phyloP scores from a whole-genome alignment of 2,888 invertebrate species.

The Stenurella melanura region DNA sequence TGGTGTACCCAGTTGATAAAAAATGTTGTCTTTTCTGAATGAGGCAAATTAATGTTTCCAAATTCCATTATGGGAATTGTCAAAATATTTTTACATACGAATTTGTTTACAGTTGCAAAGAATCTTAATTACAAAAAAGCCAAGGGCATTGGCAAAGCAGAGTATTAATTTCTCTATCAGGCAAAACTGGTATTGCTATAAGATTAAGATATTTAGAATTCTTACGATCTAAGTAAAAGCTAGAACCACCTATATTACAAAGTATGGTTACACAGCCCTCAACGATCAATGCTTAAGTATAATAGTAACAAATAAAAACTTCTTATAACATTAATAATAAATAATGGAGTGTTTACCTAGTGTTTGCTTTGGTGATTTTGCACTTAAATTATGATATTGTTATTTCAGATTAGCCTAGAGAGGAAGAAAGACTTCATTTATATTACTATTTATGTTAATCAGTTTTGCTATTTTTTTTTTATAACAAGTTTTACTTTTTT shows the following conservation, averaged over 20 bases:
- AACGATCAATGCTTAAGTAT: conserved; percentile 15
- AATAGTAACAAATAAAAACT: neutral
- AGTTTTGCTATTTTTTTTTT: neutral
- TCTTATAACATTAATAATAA: neutral
- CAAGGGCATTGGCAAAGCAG: conserved; percentile 65
- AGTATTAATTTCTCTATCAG: conserved; percentile 69
- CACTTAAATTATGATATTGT: neutral
- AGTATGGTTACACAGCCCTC: conserved; percentile 41
- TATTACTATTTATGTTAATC: neutral
- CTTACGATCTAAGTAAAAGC: conserved; percentile 57
- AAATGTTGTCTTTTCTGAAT: neutral
- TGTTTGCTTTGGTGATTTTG: neutral
- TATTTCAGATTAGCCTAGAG: neutral
- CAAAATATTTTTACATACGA: neutral
- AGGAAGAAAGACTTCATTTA: neutral
- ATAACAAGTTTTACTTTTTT: no score
- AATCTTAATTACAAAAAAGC: conserved; percentile 51
- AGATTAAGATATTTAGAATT: conserved; percentile 66
- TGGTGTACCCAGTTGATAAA: no score
- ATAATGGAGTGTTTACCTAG: neutral
- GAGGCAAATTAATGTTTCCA: neutral
- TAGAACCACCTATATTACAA: conserved; percentile 27
- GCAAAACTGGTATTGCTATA: conserved; percentile 72
- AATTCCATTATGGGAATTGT: no score
- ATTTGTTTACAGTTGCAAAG: conserved; percentile 41